Base-by-base conservation (phyloP, 2,888 invertebrate genomes). In the Oligia fasciuncula region DNA sequence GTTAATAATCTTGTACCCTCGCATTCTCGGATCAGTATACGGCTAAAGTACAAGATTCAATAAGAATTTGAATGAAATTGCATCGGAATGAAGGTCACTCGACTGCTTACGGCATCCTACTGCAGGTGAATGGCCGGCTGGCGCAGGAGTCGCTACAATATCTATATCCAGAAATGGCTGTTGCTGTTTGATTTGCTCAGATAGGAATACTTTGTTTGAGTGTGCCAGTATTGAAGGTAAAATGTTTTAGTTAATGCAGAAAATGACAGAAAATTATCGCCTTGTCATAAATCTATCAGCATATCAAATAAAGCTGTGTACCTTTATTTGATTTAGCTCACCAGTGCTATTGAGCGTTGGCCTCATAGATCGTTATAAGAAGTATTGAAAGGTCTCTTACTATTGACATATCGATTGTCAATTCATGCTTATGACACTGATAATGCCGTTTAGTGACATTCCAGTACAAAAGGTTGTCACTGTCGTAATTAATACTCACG, bases 121-220 rank as follows among this genome's bases (percentile, higher is more conserved):
- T 81, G 83, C 89, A 90, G 89, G 89, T 89, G 89, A 89, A 89
- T 90, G 89, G 90, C 89, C 89, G 87, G 63, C 80, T 83, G 73
- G 81, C 81, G 83, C 89, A 89, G 88, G 87, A 89, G 80, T 83
- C 77, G 75, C 70, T 80, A 79, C 79, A 83, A 77, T 79, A 80
- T 86, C 76, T 87, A 89, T 80, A 86, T 83, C 84, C 79, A 86
- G 80, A 79, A 77, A 60, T 76, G 74, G 76, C 40, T 77, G 68
- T 70, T 89, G 57, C 46, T 76, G 73, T 76, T 85, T 69, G 71
- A 84, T 84, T 76, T 69, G 62, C 63, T 84, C 29, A 65, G 86
- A 82, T 73, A 82, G 46, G 23, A 43, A 17, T 70, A 46, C 72
- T 86, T 76, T 62, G 78, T 73, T 73, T 72, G 35, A 19, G 35